phyloP scores from a whole-genome alignment of 2,888 invertebrate species.

The Marasmarcha lunaedactyla region DNA sequence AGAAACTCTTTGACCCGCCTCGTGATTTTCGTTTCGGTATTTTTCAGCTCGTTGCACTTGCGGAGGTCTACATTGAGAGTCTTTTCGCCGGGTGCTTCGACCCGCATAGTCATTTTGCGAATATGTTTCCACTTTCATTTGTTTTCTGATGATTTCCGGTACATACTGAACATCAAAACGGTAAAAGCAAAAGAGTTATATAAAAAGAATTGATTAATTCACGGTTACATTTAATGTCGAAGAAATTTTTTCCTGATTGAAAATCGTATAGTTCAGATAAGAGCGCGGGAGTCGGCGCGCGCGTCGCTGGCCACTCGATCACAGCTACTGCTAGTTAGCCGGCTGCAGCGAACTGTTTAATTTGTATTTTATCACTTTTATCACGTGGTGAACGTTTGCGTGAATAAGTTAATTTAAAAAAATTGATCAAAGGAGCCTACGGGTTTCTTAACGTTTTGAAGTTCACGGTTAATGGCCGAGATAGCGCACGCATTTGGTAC shows the following conservation, averaged over 20 bases:
- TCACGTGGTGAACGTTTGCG: conserved; percentile 33
- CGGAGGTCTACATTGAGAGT: conserved; percentile 43
- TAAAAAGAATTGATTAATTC: no score
- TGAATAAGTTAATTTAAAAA: no score
- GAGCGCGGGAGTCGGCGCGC: conserved; percentile 37
- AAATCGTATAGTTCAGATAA: conserved; percentile 1
- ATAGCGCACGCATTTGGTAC: no score
- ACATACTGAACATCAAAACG: background rate
- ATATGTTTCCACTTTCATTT: conserved; percentile 38
- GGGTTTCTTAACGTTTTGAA: no score
- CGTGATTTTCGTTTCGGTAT: conserved; percentile 41
- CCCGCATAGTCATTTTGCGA: conserved; percentile 61
- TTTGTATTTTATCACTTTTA: conserved; percentile 57
- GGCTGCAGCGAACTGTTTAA: conserved; percentile 47
- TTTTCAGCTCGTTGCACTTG: conserved; percentile 35
- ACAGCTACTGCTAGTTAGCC: conserved; percentile 54
- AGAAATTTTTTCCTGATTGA: conserved; percentile 6
- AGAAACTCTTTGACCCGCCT: conserved; percentile 45
- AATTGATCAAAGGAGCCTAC: no score
- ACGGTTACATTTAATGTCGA: background rate
- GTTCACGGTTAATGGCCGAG: no score
- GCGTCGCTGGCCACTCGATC: conserved; percentile 33
- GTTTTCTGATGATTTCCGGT: conserved; percentile 26
- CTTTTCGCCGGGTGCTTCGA: conserved; percentile 59
- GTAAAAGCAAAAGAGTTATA: no score